Base-by-base conservation (phyloP, 2,888 invertebrate species). In the Fragum whitleyi region DNA sequence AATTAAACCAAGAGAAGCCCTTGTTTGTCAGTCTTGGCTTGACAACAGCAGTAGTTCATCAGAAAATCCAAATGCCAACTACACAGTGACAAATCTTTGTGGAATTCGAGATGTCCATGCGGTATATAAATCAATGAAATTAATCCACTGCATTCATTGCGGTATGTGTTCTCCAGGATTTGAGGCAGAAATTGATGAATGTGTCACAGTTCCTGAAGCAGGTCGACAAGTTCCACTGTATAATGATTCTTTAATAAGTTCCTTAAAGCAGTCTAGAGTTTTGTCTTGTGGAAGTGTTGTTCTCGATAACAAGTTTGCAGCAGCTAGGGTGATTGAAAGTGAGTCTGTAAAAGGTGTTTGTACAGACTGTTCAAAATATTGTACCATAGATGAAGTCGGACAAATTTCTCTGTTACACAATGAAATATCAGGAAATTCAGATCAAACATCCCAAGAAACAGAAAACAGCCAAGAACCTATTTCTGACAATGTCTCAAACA, bases 311-410 rank as follows among this genome's bases (percentile, higher is more conserved):
- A n/a, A 16, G 19, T 53, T 53, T 53, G 19, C 53, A 19, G 5
- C 7, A 53, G 53, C 53, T 11, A 53, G 53, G 19, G 9, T 53
- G 6, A 11, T n/a, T 19, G 53, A 53, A 11, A n/a, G 19, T 19
- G n/a, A 53, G 53, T n/a, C 53, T 11, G 53, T 53, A 53, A 53
- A 7, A 7, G 53, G 53, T 11, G 19, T 53, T n/a, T 53, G 53
- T 53, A 53, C 53, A 53, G 21, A 16, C 5, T 53, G 53, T 53
- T 53, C 53, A 53, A 53, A 53, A 53, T 53, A n/a, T 53, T 53
- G 53, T 53, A 21, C 19, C 7, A 53, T 53, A 11, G 53, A 53
- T 19, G 53, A 53, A n/a, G 9, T 11, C 19, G 53, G 53, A 53
- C 7, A 7, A 11, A n/a, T 53, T 11, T 11, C 53, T 16, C 21